Evolutionary conservation across 92 coral and sea anemone genomes (phyloP), one percentile per base, ranked within the genome.

Genomic region (Zoanthus solanderi): DNA sequence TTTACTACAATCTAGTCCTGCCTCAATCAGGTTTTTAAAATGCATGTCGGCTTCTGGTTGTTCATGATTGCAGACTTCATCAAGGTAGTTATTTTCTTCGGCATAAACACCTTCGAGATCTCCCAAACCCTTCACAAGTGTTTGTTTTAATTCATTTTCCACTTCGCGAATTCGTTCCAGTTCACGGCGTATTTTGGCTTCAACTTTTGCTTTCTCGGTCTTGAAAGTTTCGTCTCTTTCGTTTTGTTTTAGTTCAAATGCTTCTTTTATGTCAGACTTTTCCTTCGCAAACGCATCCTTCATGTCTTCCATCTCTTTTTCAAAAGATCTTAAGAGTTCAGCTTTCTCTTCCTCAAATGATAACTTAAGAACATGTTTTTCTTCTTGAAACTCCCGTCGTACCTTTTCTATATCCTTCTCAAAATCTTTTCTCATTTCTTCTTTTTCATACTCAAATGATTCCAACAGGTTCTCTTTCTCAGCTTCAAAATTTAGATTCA

Each of bases 31-130:
- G 47, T 88, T 86, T 73, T 95, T 93, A 18, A 95, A 87, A 83
- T 95, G 95, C 95, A 92, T 95, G 61, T 96, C 99, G 9, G 95
- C 99, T 81, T 96, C 99, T 31, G 97, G 94, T 18, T 95, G 96
- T 42, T 96, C 99, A 48, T 91, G 83, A 32, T 94, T 94, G 56
- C 84, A 93, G 56, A 89, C 88, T 10, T 90, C 86, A 57, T 94
- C 98, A 11, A 95, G 81, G n/a, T 76, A 53, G 9, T 93, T 92
- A 45, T 93, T 90, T 83, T 96, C 99, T 53, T 94, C 95, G 74
- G 94, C 92, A 86, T 96, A 96, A 78, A 96, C 89, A 66, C 91
- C 92, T 47, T 95, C 99, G 50, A 96, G 87, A 74, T 95, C 98
- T 13, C 98, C 96, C 7, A 96, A 90, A 23, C 98, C 94, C 76